phyloP scores from a whole-genome alignment of 2,888 invertebrate genomes.

The Suillia variegata region DNA sequence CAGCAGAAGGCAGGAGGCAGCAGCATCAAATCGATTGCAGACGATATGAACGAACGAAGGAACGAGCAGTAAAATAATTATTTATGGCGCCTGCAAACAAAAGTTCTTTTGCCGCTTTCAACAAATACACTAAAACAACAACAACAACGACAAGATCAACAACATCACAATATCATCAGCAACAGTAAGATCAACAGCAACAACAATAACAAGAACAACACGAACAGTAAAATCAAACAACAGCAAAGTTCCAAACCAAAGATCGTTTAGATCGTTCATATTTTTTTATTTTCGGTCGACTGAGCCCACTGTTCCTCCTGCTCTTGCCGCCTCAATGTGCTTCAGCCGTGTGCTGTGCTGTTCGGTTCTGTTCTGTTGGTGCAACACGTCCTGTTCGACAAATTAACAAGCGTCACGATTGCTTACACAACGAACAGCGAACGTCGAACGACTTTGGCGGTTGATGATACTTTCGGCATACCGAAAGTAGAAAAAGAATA shows the following conservation, averaged over 20 bases:
- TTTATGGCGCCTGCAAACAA: neutral
- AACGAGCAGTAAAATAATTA: neutral
- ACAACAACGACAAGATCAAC: neutral
- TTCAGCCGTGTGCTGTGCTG: too few species aligned
- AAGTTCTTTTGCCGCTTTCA: neutral
- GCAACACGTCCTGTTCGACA: constrained; percentile 10
- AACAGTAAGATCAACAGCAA: neutral
- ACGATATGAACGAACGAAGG: neutral
- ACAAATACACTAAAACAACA: neutral
- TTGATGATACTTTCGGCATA: neutral
- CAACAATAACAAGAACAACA: neutral
- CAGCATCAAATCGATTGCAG: too few species aligned
- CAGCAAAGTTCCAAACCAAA: neutral
- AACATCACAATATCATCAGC: neutral
- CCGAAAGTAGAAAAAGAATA: neutral
- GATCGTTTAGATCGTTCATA: neutral
- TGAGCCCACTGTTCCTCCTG: neutral
- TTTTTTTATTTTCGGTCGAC: neutral
- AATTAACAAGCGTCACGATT: constrained; percentile 13
- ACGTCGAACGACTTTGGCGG: neutral
- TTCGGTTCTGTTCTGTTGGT: neutral
- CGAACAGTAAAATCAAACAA: too few species aligned
- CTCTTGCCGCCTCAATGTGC: too few species aligned
- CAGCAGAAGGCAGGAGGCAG: too few species aligned
- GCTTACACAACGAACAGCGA: neutral